Evolutionary conservation across 2,797 vertebrate species (phyloP).

Genomic region (Melanotaenia boesemani): DNA sequence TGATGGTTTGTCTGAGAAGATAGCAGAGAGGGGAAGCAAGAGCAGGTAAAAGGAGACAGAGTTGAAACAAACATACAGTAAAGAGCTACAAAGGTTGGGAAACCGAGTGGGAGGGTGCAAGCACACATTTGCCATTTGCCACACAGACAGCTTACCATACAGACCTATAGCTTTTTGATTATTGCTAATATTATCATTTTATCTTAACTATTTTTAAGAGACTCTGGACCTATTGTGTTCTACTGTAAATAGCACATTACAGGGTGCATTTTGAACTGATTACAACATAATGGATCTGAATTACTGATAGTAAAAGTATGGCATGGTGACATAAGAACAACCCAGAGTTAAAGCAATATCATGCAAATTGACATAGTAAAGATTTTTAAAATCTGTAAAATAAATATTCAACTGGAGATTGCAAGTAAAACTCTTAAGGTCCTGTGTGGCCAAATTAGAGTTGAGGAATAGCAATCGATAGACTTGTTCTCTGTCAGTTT

Average conservation of each 20-base stretch:
- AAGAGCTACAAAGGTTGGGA: conserved; percentile 52
- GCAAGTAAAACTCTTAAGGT: neutral
- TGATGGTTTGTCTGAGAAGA: conserved; percentile 72
- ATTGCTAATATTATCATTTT: no score
- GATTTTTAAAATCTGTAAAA: neutral
- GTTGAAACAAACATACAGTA: conserved; percentile 65
- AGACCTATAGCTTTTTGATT: conserved; percentile 14
- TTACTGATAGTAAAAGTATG: neutral
- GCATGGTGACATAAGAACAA: neutral
- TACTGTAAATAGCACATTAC: neutral
- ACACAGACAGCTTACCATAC: conserved; percentile 24
- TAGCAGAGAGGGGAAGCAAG: conserved; percentile 54
- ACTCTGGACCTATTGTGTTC: neutral
- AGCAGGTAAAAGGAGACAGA: conserved; percentile 67
- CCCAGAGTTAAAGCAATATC: neutral
- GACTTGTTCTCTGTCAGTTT: neutral
- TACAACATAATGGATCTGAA: neutral
- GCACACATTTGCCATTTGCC: conserved; percentile 55
- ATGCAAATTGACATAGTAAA: conserved; percentile 6
- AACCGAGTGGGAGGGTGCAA: conserved; percentile 36
- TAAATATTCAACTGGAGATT: neutral
- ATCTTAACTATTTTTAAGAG: neutral
- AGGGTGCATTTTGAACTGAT: neutral
- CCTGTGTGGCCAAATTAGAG: neutral
- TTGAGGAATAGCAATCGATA: conserved; percentile 4